Percentiles rank a stretch among this genome's conserved stretches.
Conservation (phyloP, 2,797 vertebrate genomes). For the Gobio occitaniae region DNA sequence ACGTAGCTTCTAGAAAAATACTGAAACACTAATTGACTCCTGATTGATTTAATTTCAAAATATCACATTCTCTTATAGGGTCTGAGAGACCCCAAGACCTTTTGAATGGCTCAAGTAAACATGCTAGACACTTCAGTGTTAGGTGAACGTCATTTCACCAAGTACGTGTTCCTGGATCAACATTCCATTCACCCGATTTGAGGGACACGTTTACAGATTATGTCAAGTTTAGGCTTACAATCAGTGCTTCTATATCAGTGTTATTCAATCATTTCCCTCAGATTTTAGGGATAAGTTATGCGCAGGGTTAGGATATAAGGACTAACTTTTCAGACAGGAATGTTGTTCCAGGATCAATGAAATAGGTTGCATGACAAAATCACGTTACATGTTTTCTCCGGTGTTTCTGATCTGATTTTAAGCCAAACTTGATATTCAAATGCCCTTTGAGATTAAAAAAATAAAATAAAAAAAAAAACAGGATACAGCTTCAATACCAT, state of each 20-base stretch:
- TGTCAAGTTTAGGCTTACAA: not conserved
- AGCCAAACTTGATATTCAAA: not conserved
- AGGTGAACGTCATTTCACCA: not conserved
- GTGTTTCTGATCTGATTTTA: not conserved
- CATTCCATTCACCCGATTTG: not conserved
- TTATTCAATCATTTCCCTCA: not conserved
- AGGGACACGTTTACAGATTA: not conserved
- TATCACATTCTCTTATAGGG: not conserved
- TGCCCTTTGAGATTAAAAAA: not conserved
- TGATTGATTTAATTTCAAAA: not conserved
- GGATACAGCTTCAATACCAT: not conserved
- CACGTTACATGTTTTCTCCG: not conserved
- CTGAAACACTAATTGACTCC: not conserved
- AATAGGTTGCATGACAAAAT: not conserved
- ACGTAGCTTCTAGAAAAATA: not conserved
- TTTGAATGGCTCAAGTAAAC: not conserved
- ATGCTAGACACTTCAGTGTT: not conserved
- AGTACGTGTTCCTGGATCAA: not conserved
- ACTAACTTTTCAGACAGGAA: no score
- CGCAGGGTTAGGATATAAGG: not conserved
- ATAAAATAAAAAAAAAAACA: no score
- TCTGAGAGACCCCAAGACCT: not conserved
- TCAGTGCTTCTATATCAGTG: no score
- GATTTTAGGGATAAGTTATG: not conserved
- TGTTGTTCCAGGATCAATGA: no score